Conservation (phyloP, 2,888 invertebrate species). For the Stenchaetothrips biformis region DNA sequence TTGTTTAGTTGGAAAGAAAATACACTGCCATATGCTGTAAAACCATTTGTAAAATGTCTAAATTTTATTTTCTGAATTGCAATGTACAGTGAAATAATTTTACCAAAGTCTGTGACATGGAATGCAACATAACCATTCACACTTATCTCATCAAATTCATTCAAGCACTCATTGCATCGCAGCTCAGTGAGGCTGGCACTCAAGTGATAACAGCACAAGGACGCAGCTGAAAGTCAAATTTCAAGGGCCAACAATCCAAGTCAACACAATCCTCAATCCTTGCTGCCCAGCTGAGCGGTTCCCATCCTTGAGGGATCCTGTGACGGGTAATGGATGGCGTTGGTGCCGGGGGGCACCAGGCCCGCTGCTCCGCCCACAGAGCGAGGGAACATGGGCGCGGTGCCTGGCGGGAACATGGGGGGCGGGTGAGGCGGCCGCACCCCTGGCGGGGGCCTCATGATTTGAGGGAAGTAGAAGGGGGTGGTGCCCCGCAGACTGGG, state of each 20-base stretch:
- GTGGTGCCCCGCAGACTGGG: slow-evolving; percentile 43
- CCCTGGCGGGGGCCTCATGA: slow-evolving; percentile 44
- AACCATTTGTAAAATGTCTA: background rate
- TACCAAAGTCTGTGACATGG: no score
- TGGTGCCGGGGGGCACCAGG: slow-evolving; percentile 52
- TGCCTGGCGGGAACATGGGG: slow-evolving; percentile 38
- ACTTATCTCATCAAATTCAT: no score
- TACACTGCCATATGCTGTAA: background rate
- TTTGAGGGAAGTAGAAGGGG: slow-evolving; percentile 46
- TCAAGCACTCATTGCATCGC: no score
- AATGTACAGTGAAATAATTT: background rate
- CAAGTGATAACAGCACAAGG: no score
- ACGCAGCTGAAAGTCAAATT: no score
- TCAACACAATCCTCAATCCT: slow-evolving; percentile 11
- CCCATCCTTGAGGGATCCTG: slow-evolving; percentile 94
- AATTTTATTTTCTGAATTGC: background rate
- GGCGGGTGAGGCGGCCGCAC: slow-evolving; percentile 41
- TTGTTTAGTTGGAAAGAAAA: background rate
- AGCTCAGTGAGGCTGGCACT: no score
- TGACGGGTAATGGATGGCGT: slow-evolving; percentile 85
- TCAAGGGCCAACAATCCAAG: no score
- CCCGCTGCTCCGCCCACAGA: slow-evolving; percentile 40
- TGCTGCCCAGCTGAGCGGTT: slow-evolving; percentile 48
- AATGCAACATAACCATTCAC: no score
- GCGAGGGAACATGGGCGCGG: slow-evolving; percentile 38